Evolutionary conservation across 1,140 invertebrate genomes (phyloP), one percentile per base, ranked within the genome.

Genomic region (Bombus fervidus): DNA sequence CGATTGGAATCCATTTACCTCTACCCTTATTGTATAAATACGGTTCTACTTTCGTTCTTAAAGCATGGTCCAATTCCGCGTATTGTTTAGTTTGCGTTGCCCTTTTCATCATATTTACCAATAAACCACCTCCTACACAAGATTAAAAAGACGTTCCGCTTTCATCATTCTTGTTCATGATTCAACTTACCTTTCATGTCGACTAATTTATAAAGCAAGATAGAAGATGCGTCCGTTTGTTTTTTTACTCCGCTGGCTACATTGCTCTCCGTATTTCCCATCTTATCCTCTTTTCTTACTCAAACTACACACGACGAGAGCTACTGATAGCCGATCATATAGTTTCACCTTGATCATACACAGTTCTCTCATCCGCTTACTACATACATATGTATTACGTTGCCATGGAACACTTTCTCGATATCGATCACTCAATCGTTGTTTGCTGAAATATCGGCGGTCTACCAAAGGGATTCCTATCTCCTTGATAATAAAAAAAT

Each of bases 181-280:
- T 15, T 25, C 18, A 1, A 41, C 39, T 39, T 95, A 97, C 97
- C 98, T 97, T 98, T 98, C 43, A 98, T 94, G 94, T 98, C 97
- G 1, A 98, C 97, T 74, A 98, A 95, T 93, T 98, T 98, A 92
- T 99, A 98, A 85, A 98, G 96, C 76, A 97, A 96, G 92, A 98
- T 97, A 22, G 97, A 96, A 2, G 97, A 97, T 25, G 97, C 97
- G 57, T 98, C 98, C 1, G 98, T 98, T 93, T 99, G 98, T 88
- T 98, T 98, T 94, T 98, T 98, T 1, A 98, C 98, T 75, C 98
- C 98, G 94, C 98, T 98, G 0, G 98, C 97, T 15, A 99, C 98
- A 95, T 98, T 98, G 91, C 98, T 98, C 91, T 98, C 98, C 5
- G 98, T 98, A 96, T 99, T 98, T 91, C 98, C 98, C 98, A 99